Percentiles rank a stretch among this genome's conserved stretches.
These are phyloP conservation scores for Halichondria panicea DNA, from an alignment of 37 sponge, comb jelly and placozoan genomes.

Conservation along the genomic window DNA sequence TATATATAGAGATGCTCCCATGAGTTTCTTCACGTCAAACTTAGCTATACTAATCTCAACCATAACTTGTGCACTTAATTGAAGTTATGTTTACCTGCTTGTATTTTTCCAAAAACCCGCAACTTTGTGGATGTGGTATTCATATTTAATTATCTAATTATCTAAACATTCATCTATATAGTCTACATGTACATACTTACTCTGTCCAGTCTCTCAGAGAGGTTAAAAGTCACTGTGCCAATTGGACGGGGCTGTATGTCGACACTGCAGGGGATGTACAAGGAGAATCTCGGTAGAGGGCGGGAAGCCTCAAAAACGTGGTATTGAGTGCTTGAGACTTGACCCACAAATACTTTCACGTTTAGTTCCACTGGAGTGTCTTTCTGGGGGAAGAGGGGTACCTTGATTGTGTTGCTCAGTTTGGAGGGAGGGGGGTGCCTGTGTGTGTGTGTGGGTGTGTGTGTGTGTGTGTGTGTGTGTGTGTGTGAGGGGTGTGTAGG, in stretches of 20 bases:
- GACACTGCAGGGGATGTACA: constrained; percentile 70
- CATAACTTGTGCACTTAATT: too few species aligned
- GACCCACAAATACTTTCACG: constrained; percentile 83
- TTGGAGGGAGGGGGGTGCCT: constrained; percentile 62
- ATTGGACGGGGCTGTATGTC: constrained; percentile 55
- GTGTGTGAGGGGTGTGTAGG: too few species aligned
- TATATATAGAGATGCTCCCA: too few species aligned
- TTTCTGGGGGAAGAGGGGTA: constrained; percentile 85
- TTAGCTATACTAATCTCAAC: too few species aligned
- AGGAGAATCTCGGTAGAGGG: constrained; percentile 77
- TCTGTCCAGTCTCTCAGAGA: constrained; percentile 72
- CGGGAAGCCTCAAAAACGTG: constrained; percentile 90
- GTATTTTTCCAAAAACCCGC: too few species aligned
- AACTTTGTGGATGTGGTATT: too few species aligned
- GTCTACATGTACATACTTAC: constrained; percentile 18
- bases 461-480: too few species aligned
- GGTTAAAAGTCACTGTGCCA: constrained; percentile 72
- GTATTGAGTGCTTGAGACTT: constrained; percentile 71
- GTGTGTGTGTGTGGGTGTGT: too few species aligned
- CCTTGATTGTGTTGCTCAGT: constrained; percentile 35
- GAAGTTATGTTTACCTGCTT: too few species aligned
- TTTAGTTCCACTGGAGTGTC: constrained; percentile 80
- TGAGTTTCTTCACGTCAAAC: too few species aligned
- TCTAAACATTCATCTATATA: too few species aligned
- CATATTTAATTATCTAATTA: too few species aligned